Base-by-base conservation (phyloP, 2,113 vertebrate genomes). In the Hassar affinis region DNA sequence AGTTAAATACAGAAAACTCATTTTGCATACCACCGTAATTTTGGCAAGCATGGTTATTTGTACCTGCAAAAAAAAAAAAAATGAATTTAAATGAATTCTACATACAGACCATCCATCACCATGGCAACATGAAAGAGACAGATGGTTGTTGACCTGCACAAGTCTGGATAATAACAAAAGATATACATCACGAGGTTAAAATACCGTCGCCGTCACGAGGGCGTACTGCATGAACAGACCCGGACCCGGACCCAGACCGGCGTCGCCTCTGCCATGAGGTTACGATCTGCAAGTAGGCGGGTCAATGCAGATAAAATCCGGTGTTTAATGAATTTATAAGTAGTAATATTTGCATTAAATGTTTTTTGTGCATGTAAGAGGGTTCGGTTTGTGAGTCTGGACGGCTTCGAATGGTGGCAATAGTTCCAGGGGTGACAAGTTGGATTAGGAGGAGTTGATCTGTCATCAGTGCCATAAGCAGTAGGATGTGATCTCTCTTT, bases 401-500 rank as follows among this genome's bases (percentile, higher is more conserved):
- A 33, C 0, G 11, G 27, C 12, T 14, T 30, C n/a, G 3, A 30
- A 62, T 4, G 71, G 71, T 30, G n/a, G 12, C 69, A 49, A 49
- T 49, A 72, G 18, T 72, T 72, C 14, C 1, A 5, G 42, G 47
- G 69, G 7, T 49, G 5, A 27, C 59, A 6, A 17, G 42, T 45
- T 27, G 42, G 22, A 45, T 33, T 27, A 38, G 45, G 51, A 57
- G 59, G 69, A 66, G 74, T 62, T 87, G 35, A 33, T 33, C 61
- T 64, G 61, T 33, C 14, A 33, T 64, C 61, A 17, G 14, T 64
- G 15, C 6, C 30, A 30, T 61, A 42, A 33, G 25, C 56, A 64
- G 61, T 1, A 2, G 17, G 30, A 66, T 38, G 30, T 22, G 20
- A 10, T 25, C 66, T 45, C 86, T 88, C 84, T 89, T 89, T 85